phyloP scores from a whole-genome alignment of 2,797 vertebrate species.

The Danio albolineatus region DNA sequence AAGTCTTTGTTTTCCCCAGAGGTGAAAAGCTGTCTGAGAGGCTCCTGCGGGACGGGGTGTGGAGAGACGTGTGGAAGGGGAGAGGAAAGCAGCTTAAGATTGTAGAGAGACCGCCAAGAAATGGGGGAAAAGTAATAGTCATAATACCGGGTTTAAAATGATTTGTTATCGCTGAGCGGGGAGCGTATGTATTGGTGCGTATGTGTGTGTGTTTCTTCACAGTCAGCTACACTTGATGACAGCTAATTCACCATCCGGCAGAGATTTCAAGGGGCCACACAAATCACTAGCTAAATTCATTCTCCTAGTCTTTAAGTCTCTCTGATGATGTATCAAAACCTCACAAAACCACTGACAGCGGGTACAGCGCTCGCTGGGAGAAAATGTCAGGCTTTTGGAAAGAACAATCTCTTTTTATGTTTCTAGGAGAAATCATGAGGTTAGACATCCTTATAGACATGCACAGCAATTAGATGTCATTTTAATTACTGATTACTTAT shows the following conservation, averaged over 20 bases:
- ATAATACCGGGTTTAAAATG: slow-evolving; percentile 53
- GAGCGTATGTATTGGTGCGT: slow-evolving; percentile 6
- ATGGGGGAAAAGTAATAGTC: slow-evolving; percentile 50
- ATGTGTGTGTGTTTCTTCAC: slow-evolving; percentile 25
- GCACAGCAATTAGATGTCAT: neutral
- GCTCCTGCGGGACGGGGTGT: slow-evolving; percentile 8
- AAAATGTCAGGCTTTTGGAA: slow-evolving; percentile 17
- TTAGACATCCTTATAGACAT: neutral
- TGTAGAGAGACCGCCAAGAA: slow-evolving; percentile 42
- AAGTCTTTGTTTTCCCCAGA: slow-evolving; percentile 35
- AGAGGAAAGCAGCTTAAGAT: slow-evolving; percentile 18
- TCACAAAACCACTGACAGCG: slow-evolving; percentile 12
- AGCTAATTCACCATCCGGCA: slow-evolving; percentile 58
- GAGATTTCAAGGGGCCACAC: slow-evolving; percentile 47
- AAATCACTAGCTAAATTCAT: slow-evolving; percentile 48
- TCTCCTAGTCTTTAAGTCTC: slow-evolving; percentile 35
- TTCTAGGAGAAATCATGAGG: neutral
- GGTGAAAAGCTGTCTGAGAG: slow-evolving; percentile 46
- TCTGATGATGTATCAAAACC: slow-evolving; percentile 49
- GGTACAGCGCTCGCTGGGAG: slow-evolving; percentile 16
- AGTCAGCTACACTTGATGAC: slow-evolving; percentile 58
- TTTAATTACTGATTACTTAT: neutral
- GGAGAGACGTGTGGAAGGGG: slow-evolving; percentile 1
- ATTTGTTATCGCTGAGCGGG: slow-evolving; percentile 52
- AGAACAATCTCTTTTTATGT: neutral